Conservation (phyloP, 2,888 invertebrate species). For the Barypeithes pellucidus region DNA sequence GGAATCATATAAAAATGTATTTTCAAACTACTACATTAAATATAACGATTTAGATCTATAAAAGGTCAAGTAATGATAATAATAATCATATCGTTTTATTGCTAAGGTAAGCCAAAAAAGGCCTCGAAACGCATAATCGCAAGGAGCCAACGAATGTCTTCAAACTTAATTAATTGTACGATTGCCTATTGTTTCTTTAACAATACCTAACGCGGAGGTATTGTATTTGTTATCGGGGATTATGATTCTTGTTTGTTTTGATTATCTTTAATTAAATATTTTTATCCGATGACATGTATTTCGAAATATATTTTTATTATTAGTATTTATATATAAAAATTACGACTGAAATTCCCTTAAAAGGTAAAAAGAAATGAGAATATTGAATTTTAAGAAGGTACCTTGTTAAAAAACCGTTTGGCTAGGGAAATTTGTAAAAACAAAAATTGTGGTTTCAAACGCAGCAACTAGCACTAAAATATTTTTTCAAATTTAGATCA, state of each 20-base stretch:
- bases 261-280: conserved; percentile 11
- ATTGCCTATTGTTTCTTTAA: conserved; percentile 18
- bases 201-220: not conserved
- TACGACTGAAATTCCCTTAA: too few relatives aligned
- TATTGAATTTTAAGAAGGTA: too few relatives aligned
- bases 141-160: conserved; percentile 6
- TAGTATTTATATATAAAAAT: too few relatives aligned
- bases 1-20: too few relatives aligned
- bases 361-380: too few relatives aligned
- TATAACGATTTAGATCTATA: not conserved
- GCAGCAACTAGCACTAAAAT: too few relatives aligned
- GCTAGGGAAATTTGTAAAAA: too few relatives aligned
- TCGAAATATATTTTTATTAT: too few relatives aligned
- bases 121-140: conserved; percentile 3
- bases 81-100: conserved; percentile 8
- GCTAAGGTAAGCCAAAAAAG: not conserved
- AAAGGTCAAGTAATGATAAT: not conserved
- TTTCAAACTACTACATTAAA: too few relatives aligned
- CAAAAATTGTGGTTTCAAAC: too few relatives aligned
- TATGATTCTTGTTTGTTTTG: conserved; percentile 19
- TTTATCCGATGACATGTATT: not conserved
- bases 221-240: conserved; percentile 17
- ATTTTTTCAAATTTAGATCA: too few relatives aligned
- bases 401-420: too few relatives aligned
- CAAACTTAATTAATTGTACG: conserved; percentile 10